phyloP scores from a whole-genome alignment of 2,113 vertebrate species.

The Typhlomys cinereus region DNA sequence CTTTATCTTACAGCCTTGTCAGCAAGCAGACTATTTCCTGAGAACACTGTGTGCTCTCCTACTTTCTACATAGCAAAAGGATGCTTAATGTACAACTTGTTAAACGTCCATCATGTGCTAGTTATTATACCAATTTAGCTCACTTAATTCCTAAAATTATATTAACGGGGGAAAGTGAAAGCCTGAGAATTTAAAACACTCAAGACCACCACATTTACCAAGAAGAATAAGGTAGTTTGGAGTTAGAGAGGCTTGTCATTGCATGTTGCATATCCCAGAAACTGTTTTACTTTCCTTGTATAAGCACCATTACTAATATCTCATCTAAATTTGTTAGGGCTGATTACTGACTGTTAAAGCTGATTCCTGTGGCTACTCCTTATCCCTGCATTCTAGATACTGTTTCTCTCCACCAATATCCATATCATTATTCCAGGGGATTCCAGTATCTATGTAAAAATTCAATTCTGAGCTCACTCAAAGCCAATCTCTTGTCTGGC shows the following conservation, averaged over 20 bases:
- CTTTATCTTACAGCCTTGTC: neutral
- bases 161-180: neutral
- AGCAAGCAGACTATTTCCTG: neutral
- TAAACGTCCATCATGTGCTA: neutral
- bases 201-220: neutral
- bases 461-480: neutral
- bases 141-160: neutral
- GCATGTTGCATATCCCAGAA: neutral
- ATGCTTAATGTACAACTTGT: neutral
- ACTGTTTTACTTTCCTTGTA: neutral
- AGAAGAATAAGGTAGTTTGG: neutral
- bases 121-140: neutral
- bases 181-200: neutral
- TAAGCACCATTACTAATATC: too few species aligned
- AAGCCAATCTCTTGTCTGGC: neutral
- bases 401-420: neutral
- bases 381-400: too few species aligned
- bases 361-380: too few species aligned
- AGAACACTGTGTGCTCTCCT: too few species aligned
- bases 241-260: too few species aligned
- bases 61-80: neutral
- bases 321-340: too few species aligned
- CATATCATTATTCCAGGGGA: neutral
- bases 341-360: neutral
- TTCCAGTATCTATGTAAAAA: neutral